These are phyloP conservation scores for Meles meles DNA, from an alignment of 2,113 vertebrate genomes.

Conservation along the genomic window DNA sequence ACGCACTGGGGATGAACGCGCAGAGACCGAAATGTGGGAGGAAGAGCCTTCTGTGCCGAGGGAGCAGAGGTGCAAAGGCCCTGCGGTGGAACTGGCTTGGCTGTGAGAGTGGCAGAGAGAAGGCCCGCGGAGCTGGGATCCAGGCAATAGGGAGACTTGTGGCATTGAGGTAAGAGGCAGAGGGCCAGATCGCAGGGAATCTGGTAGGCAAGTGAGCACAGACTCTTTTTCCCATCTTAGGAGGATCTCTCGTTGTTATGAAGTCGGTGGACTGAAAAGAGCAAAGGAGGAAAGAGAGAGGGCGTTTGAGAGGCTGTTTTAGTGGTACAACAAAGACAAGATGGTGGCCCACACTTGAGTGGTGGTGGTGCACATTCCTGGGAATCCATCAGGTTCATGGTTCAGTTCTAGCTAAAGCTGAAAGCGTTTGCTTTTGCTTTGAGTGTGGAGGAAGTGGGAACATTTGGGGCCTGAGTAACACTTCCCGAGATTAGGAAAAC, in stretches of 20 bases:
- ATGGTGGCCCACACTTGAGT: background rate
- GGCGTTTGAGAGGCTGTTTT: background rate
- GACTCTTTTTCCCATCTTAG: background rate
- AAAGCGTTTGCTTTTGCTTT: background rate
- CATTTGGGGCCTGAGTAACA: background rate
- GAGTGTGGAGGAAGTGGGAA: background rate
- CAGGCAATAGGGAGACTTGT: background rate
- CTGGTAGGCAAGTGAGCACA: background rate
- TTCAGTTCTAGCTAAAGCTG: background rate
- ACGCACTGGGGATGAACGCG: no score
- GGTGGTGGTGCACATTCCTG: background rate
- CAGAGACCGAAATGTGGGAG: background rate
- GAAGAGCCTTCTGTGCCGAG: accelerated
- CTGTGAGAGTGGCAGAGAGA: no score
- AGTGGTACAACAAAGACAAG: background rate
- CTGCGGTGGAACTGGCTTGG: no score
- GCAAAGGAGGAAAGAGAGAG: background rate
- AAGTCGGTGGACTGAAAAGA: background rate
- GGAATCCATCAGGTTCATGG: background rate
- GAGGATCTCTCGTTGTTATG: background rate
- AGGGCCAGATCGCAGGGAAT: accelerated
- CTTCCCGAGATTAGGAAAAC: background rate
- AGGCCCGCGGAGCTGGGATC: background rate
- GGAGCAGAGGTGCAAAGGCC: background rate
- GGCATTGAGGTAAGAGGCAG: background rate